phyloP scores from a whole-genome alignment of 2,113 vertebrate genomes.

The Dendrocopos noguchii region DNA sequence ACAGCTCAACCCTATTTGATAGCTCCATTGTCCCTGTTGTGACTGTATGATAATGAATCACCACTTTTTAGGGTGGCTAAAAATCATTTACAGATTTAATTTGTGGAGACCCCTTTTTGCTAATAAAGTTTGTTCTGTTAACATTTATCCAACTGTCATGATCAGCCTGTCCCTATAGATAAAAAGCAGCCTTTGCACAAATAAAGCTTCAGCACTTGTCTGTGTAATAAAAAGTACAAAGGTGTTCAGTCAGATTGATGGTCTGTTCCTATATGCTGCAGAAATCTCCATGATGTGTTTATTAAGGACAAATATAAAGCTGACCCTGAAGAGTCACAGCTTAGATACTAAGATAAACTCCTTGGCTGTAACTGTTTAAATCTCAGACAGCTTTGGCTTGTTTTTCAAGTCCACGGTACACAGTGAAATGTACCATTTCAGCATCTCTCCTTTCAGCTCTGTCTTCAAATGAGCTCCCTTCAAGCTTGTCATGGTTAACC shows the following conservation, averaged over 20 bases:
- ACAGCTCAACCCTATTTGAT: slow-evolving; percentile 56
- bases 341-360: slow-evolving; percentile 27
- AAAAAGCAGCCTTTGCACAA: slow-evolving; percentile 69
- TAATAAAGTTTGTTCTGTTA: slow-evolving; percentile 46
- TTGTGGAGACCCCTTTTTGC: slow-evolving; percentile 24
- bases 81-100: slow-evolving; percentile 25
- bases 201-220: slow-evolving; percentile 36
- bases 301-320: slow-evolving; percentile 17
- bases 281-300: neutral
- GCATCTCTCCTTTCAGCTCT: slow-evolving; percentile 7
- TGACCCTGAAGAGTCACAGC: slow-evolving; percentile 28
- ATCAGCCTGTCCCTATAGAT: slow-evolving; percentile 17
- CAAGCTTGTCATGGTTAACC: slow-evolving; percentile 42
- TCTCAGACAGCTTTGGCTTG: slow-evolving; percentile 32
- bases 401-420: neutral
- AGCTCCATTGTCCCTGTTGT: slow-evolving; percentile 50
- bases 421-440: slow-evolving; percentile 24
- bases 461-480: neutral
- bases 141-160: slow-evolving; percentile 24
- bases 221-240: slow-evolving; percentile 20
- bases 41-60: slow-evolving; percentile 15
- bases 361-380: slow-evolving; percentile 39
- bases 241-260: slow-evolving; percentile 13
- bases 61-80: slow-evolving; percentile 30
- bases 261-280: slow-evolving; percentile 15